Evolutionary conservation across 2,113 vertebrate species (phyloP).

Genomic region (Mystacornis crossleyi): DNA sequence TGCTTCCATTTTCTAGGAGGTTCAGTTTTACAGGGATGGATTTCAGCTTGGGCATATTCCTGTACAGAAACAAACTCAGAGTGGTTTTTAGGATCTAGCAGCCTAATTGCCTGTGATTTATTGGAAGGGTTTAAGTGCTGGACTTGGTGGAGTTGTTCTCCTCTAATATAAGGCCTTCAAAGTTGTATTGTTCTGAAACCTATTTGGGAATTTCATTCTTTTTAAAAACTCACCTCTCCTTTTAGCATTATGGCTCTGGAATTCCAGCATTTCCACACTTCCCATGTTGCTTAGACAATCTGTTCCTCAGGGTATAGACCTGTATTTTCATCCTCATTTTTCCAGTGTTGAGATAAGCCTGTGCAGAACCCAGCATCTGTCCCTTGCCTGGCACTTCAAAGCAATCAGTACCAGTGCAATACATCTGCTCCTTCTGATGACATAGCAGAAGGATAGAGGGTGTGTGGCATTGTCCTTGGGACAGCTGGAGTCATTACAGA

Average conservation of each 20-base stretch:
- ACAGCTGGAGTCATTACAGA: constrained; percentile 37
- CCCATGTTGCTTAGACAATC: not conserved
- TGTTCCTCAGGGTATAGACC: not conserved
- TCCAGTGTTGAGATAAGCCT: not conserved
- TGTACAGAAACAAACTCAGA: not conserved
- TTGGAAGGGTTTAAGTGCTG: not conserved
- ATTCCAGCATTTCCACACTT: not conserved
- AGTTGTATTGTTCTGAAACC: not conserved
- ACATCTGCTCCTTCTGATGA: not conserved
- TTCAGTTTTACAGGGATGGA: not conserved
- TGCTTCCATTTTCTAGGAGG: not conserved
- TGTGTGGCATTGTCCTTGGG: constrained; percentile 43
- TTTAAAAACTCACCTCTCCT: not conserved
- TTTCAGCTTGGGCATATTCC: not conserved
- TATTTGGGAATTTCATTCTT: not conserved
- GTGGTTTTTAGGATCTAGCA: not conserved
- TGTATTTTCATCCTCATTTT: not conserved
- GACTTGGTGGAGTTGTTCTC: not conserved
- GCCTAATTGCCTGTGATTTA: not conserved
- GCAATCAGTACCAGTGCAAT: not conserved
- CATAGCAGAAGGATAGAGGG: not conserved
- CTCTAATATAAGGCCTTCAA: not conserved
- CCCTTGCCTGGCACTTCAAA: not conserved
- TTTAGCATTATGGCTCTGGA: not conserved
- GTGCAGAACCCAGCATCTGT: not conserved